Evolutionary conservation across 1,140 invertebrate genomes (phyloP), one percentile per base, ranked within the genome.

Genomic region (Hermetia illucens): DNA sequence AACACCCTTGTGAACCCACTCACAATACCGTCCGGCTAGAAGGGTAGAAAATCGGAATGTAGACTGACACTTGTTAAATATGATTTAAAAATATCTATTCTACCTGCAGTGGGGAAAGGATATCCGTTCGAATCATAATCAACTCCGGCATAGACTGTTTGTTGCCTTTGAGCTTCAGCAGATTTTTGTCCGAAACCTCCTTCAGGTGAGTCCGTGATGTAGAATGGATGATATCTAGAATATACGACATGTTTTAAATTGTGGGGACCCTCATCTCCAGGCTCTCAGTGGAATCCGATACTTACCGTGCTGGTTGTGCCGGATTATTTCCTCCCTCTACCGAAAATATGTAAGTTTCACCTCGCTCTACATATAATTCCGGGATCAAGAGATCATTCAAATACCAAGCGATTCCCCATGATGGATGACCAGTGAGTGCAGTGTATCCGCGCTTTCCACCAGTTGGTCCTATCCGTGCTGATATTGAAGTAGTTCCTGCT

Each of bases 371-470:
- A 36, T 81, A 86, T 5, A 95, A 65, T 57, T 94, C 88, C 0
- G 91, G 89, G 44, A 90, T 88, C 5, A 95, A 66, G 44, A 76
- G 64, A 48, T 90, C 88, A 59, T 96, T 94, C 47, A 95, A 80
- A 63, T 91, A 95, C 86, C 87, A 95, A 8, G 84, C 84, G 43
- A 92, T 85, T 22, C 86, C 87, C 77, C 86, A 88, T 1, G 83
- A 85, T 5, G 81, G 77, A 46, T 75, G 66, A 70, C 81, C 80
- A 30, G 85, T 90, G 17, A 87, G 77, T 6, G 77, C 70, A 9
- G 76, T 72, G 53, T 91, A 90, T 6, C 87, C 86, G 4, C 77
- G 68, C 33, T 74, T 69, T 3, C 81, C 83, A 9, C 83, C 88
- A 1, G 83, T 80, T 1, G 84, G 85, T 2, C 88, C 88, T 40